Evolutionary conservation across 2,888 invertebrate species (phyloP).

Genomic region (Cistogaster globosa): DNA sequence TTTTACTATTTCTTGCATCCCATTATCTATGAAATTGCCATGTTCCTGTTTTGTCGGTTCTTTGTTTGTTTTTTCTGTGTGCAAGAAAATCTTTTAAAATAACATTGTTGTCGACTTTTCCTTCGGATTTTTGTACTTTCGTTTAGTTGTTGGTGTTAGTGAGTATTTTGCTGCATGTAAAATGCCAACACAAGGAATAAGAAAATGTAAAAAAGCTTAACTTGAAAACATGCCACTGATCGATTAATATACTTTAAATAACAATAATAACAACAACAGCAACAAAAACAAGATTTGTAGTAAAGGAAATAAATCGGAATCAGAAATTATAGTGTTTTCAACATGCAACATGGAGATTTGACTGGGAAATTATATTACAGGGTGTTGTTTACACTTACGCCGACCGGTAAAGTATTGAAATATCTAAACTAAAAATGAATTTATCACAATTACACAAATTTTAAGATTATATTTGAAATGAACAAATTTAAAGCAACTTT

Average conservation of each 20-base stretch:
- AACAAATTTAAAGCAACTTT: too few relatives aligned
- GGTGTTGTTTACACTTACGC: conserved; percentile 40
- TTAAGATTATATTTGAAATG: too few relatives aligned
- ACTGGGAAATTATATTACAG: conserved; percentile 22
- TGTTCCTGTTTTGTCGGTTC: conserved; percentile 63
- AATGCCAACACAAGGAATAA: conserved; percentile 55
- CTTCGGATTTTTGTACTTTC: conserved; percentile 7
- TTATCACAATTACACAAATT: too few relatives aligned
- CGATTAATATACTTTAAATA: conserved; percentile 69
- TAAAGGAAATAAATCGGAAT: conserved; percentile 47
- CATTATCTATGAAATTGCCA: conserved; percentile 70
- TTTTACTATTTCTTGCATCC: conserved; percentile 63
- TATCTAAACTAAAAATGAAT: too few relatives aligned
- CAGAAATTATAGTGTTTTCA: conserved; percentile 61
- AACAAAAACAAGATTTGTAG: conserved; percentile 61
- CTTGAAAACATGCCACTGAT: conserved; percentile 66
- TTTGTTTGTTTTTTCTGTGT: conserved; percentile 11
- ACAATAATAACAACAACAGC: conserved; percentile 21
- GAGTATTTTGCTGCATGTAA: conserved; percentile 40
- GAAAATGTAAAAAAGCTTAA: conserved; percentile 52
- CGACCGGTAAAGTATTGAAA: neutral
- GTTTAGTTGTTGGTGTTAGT: conserved; percentile 16
- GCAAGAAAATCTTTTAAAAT: conserved; percentile 25
- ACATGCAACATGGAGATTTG: conserved; percentile 58
- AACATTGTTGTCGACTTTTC: conserved; percentile 46